phyloP scores from a whole-genome alignment of 2,888 invertebrate species.

The Heliconius cydno region DNA sequence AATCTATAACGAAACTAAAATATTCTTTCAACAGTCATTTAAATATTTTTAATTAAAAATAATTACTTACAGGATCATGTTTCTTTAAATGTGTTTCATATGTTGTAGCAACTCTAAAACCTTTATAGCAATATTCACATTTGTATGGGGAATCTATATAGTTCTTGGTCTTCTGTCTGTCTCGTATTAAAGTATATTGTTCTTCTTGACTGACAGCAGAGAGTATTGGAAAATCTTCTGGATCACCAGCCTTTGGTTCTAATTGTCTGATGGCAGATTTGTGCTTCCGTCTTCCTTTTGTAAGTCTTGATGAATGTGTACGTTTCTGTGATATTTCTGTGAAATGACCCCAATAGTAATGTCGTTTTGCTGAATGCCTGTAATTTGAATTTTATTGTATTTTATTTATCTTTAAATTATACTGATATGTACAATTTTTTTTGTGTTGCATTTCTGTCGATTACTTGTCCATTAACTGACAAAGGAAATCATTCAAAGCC shows the following conservation, averaged over 20 bases:
- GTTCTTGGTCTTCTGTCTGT: constrained; percentile 64
- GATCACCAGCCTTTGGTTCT: constrained; percentile 44
- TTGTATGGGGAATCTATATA: constrained; percentile 68
- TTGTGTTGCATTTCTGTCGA: too few relatives aligned
- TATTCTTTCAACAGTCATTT: too few relatives aligned
- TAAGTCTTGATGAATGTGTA: constrained; percentile 17
- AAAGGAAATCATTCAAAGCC: too few relatives aligned
- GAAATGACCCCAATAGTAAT: constrained; percentile 37
- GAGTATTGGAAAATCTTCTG: constrained; percentile 64
- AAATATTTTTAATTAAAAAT: not conserved
- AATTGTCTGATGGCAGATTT: constrained; percentile 31
- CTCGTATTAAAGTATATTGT: constrained; percentile 65
- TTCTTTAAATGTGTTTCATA: constrained; percentile 74
- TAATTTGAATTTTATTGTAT: not conserved
- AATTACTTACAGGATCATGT: constrained; percentile 69
- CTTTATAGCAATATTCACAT: constrained; percentile 70
- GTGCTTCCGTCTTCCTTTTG: constrained; percentile 24
- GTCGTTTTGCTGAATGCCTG: constrained; percentile 35
- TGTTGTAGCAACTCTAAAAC: constrained; percentile 63
- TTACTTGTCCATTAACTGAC: too few relatives aligned
- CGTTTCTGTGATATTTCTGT: constrained; percentile 29
- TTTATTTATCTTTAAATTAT: not conserved
- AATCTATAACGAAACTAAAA: too few relatives aligned
- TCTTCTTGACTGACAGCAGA: constrained; percentile 67
- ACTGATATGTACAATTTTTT: too few relatives aligned